phyloP scores from a whole-genome alignment of 2,113 vertebrate species.

The Leptocoma aspasia region DNA sequence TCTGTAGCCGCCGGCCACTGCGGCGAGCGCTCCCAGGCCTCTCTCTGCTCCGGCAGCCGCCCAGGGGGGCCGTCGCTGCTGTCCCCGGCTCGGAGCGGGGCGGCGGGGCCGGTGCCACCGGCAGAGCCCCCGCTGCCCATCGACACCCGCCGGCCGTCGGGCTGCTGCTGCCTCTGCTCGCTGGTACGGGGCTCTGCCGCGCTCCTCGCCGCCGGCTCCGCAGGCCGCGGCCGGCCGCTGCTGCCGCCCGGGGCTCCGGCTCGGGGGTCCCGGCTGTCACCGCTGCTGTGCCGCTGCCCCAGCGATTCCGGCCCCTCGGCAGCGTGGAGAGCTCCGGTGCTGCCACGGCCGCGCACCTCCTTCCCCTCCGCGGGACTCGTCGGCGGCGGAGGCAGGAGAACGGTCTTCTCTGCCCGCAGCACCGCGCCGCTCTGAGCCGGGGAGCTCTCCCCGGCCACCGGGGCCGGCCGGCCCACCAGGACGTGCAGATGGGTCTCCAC shows the following conservation, averaged over 20 bases:
- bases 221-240: neutral
- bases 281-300: neutral
- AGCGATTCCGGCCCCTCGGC: neutral
- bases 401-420: neutral
- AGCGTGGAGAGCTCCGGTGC: neutral
- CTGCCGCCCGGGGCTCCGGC: neutral
- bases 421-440: neutral
- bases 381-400: neutral
- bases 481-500: constrained; percentile 55
- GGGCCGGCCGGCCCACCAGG: constrained; percentile 1
- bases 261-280: rapidly evolving
- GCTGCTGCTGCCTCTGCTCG: neutral
- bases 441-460: rapidly evolving
- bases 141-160: neutral
- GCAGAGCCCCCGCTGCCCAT: neutral
- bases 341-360: rapidly evolving
- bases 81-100: neutral
- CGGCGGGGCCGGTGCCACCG: neutral
- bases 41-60: neutral
- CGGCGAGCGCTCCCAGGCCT: neutral
- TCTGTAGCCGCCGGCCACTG: neutral
- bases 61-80: neutral
- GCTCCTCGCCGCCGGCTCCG: neutral
- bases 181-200: neutral
- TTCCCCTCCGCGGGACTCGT: neutral